Evolutionary conservation across 2,113 vertebrate genomes (phyloP), one percentile per base, ranked within the genome.

Genomic region (Paedocypris sp.): DNA sequence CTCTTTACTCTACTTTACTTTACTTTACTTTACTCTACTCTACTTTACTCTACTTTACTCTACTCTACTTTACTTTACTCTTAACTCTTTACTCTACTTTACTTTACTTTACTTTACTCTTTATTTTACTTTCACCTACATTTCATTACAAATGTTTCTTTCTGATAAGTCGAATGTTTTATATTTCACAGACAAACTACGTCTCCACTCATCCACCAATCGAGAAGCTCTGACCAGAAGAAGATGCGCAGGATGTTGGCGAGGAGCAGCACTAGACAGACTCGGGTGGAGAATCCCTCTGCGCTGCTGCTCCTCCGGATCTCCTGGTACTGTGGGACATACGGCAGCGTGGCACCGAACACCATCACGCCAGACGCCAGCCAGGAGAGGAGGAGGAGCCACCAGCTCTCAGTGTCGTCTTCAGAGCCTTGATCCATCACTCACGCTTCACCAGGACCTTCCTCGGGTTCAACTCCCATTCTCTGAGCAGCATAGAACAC

Each of bases 221-320:
- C n/a, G n/a, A n/a, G n/a, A n/a, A n/a, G n/a, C n/a, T n/a, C n/a
- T n/a, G n/a, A n/a, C 88, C 88, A 89, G 73, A 90, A 90, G 70
- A 88, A 88, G 56, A 89, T 84, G 23, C 87, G 80, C 33, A 90
- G 66, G 60, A 89, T 90, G 74, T 88, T 90, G 62, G 88, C 87
- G 1, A 88, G 18, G 61, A 90, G 85, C 73, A 90, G 76, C 52
- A 88, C 80, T 59, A 89, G 67, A 54, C 88, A 90, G 20, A 90
- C 83, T 29, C 81, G 70, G 48, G 84, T 89, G 60, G 88, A 88
- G 79, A 90, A 90, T 9, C 88, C 88, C 3, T 88, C 86, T 0
- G 82, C 74, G 73, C 73, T 87, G 63, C 65, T 73, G 51, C 67
- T 86, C 60, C 57, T 80, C 61, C 73, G 82, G 66, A 90, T 88